Conservation (phyloP, 2,888 invertebrate genomes). For the Acanthosepion esculentum region DNA sequence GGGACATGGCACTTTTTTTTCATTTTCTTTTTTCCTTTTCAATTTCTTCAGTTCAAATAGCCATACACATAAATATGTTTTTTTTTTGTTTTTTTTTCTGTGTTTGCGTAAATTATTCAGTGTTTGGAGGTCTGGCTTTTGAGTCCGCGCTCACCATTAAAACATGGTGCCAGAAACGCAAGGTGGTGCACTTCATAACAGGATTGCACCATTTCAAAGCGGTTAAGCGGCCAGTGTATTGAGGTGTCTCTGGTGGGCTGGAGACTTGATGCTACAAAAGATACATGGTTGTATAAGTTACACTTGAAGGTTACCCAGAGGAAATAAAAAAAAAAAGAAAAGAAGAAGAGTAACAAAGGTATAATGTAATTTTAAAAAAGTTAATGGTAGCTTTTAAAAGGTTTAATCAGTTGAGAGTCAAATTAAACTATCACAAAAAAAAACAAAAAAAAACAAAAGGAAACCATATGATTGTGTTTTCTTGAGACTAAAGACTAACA, state of each 20-base stretch:
- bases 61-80: background rate
- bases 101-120: background rate
- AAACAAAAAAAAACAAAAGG: background rate
- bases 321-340: background rate
- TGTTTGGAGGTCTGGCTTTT: background rate
- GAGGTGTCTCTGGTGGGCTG: background rate
- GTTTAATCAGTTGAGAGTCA: background rate
- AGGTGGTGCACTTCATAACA: background rate
- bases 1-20: background rate
- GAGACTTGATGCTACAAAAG: constrained; percentile 33
- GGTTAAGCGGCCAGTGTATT: background rate
- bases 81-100: background rate
- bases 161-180: background rate
- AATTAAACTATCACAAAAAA: background rate
- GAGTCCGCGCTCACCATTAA: constrained; percentile 2
- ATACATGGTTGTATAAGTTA: constrained; percentile 8
- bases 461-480: too few species aligned
- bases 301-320: background rate
- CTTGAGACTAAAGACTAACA: background rate
- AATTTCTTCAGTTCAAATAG: background rate
- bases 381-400: background rate
- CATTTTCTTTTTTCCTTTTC: background rate
- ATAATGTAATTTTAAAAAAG: background rate
- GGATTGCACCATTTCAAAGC: background rate
- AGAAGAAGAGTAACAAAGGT: background rate